Evolutionary conservation across 2,888 invertebrate species (phyloP).

Genomic region (Corythucha ciliata): DNA sequence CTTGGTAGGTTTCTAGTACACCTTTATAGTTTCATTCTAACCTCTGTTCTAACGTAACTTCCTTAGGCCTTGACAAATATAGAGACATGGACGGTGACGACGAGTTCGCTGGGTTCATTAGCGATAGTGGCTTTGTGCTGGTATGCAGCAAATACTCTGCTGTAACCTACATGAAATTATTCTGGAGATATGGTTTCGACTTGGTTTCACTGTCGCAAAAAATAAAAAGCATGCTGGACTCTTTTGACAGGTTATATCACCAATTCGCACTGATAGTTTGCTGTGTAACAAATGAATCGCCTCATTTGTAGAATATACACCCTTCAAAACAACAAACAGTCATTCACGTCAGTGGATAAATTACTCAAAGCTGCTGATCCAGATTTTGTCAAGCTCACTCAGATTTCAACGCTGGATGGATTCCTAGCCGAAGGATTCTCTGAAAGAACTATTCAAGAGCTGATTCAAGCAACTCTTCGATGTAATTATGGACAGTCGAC

Average conservation of each 20-base stretch:
- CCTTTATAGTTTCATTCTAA: background rate
- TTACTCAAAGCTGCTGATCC: conserved; percentile 47
- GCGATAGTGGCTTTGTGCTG: conserved; percentile 48
- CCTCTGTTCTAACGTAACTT: background rate
- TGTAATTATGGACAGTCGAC: conserved; percentile 54
- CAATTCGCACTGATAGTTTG: background rate
- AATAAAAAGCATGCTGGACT: conserved; percentile 41
- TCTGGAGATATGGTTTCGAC: conserved; percentile 51
- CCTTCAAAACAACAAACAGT: conserved; percentile 44
- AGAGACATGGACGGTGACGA: background rate
- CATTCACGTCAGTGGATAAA: conserved; percentile 46
- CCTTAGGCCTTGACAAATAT: no score
- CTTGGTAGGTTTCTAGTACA: conserved; percentile 42
- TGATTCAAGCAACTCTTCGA: conserved; percentile 47
- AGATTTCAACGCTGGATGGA: conserved; percentile 40
- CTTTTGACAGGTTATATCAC: conserved; percentile 43
- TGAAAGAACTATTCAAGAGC: conserved; percentile 46
- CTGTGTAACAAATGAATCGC: conserved; percentile 3
- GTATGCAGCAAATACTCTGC: conserved; percentile 44
- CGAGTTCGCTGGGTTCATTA: conserved; percentile 43
- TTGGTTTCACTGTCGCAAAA: conserved; percentile 43
- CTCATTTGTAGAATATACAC: conserved; percentile 47
- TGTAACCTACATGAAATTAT: conserved; percentile 43
- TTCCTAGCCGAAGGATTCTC: conserved; percentile 43
- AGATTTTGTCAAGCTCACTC: conserved; percentile 44